These are phyloP conservation scores for Leptinotarsa juncta DNA, from an alignment of 2,888 invertebrate genomes.

Conservation along the genomic window DNA sequence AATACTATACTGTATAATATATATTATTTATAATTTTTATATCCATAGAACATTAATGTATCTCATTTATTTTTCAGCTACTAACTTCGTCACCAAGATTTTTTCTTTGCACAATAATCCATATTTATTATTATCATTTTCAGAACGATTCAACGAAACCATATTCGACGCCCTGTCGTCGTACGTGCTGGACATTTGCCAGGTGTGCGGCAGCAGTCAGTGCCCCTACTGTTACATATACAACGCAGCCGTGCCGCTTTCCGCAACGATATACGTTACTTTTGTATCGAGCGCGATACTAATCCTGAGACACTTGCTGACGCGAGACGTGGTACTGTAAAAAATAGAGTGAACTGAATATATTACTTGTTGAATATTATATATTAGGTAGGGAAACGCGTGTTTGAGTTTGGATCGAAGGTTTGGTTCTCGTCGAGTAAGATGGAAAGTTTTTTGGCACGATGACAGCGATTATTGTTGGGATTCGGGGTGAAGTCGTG, in stretches of 20 bases:
- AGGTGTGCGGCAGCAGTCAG: constrained; percentile 94
- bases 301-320: constrained; percentile 52
- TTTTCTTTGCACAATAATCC: too few relatives aligned
- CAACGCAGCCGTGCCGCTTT: constrained; percentile 71
- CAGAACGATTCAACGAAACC: constrained; percentile 92
- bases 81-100: too few relatives aligned
- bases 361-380: constrained; percentile 22
- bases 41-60: too few relatives aligned
- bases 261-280: constrained; percentile 54
- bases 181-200: constrained; percentile 90
- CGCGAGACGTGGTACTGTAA: constrained; percentile 48
- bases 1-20: too few relatives aligned
- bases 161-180: constrained; percentile 90
- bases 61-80: too few relatives aligned
- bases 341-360: constrained; percentile 24
- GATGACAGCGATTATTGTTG: background rate
- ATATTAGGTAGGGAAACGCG: constrained; percentile 21
- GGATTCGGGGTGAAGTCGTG: background rate
- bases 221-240: constrained; percentile 93
- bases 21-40: too few relatives aligned
- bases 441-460: background rate
- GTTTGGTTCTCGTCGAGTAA: constrained; percentile 15
- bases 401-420: constrained; percentile 37
- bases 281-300: constrained; percentile 53
- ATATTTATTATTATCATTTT: constrained; percentile 53